These are phyloP conservation scores for Aricia artaxerxes DNA, from an alignment of 2,888 invertebrate genomes.

Conservation along the genomic window DNA sequence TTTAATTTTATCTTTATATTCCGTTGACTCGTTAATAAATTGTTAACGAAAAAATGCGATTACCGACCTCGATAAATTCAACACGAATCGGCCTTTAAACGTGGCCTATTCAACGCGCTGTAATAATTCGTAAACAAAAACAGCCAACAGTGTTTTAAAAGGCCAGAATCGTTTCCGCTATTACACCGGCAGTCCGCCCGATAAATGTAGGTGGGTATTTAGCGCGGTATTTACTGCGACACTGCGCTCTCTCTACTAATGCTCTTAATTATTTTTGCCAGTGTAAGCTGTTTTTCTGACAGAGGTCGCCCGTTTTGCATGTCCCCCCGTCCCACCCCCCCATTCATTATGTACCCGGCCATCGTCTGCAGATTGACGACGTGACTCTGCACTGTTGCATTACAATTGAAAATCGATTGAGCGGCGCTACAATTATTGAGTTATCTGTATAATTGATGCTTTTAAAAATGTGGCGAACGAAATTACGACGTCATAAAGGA, in stretches of 20 bases:
- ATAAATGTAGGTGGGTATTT: conserved; percentile 79
- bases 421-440: conserved; percentile 30
- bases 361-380: conserved; percentile 53
- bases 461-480: conserved; percentile 24
- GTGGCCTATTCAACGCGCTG: conserved; percentile 39
- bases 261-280: conserved; percentile 79
- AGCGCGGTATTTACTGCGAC: conserved; percentile 77
- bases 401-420: conserved; percentile 32
- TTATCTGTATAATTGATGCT: conserved; percentile 29
- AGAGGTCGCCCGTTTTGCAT: conserved; percentile 75
- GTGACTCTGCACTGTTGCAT: conserved; percentile 28
- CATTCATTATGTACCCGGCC: conserved; percentile 71
- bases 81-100: conserved; percentile 45
- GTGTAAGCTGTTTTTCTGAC: conserved; percentile 79
- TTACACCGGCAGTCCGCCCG: conserved; percentile 64
- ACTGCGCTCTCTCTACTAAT: conserved; percentile 73
- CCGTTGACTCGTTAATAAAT: conserved; percentile 31
- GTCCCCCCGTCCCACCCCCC: conserved; percentile 50
- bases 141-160: conserved; percentile 62
- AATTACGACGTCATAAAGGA: conserved; percentile 8
- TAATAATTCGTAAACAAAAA: conserved; percentile 59
- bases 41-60: conserved; percentile 35
- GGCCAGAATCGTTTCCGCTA: conserved; percentile 72
- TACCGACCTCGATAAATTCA: conserved; percentile 35
- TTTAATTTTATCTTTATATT: conserved; percentile 30